Percentiles rank a stretch among this genome's conserved stretches.
phyloP scores from a whole-genome alignment of 2,113 vertebrate species.

The Oreochromis niloticus region DNA sequence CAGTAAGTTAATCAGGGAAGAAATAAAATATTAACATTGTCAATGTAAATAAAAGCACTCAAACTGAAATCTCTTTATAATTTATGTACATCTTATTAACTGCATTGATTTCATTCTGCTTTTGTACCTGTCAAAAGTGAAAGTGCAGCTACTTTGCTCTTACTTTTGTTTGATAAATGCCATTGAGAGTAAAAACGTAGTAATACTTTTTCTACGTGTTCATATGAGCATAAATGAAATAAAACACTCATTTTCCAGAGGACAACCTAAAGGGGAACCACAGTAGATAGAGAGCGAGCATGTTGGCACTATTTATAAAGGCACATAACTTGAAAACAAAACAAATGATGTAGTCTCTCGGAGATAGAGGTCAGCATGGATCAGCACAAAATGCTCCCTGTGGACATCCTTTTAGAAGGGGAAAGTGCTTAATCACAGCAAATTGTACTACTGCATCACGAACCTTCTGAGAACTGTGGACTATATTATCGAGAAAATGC shows the following conservation, averaged over 20 bases:
- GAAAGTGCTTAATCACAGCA: background rate
- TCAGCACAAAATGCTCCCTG: background rate
- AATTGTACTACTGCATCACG: background rate
- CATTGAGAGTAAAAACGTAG: background rate
- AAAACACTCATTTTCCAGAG: background rate
- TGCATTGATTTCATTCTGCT: background rate
- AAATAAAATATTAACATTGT: background rate
- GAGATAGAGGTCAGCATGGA: background rate
- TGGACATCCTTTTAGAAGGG: background rate
- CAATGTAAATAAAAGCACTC: background rate
- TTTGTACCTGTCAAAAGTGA: background rate
- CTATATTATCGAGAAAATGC: background rate
- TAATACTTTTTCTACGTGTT: background rate
- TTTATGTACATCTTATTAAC: background rate
- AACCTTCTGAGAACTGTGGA: background rate
- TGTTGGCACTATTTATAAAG: background rate
- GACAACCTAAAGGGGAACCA: background rate
- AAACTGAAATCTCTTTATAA: background rate
- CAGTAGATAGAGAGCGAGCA: background rate
- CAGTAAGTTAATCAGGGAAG: slow-evolving; percentile 76
- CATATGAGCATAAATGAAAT: background rate
- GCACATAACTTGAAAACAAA: background rate
- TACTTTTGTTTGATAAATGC: background rate
- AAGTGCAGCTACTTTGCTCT: background rate
- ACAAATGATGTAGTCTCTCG: background rate